Evolutionary conservation across 2,888 invertebrate species (phyloP), one percentile per base, ranked within the genome.

Genomic region (Agrochola circellaris): DNA sequence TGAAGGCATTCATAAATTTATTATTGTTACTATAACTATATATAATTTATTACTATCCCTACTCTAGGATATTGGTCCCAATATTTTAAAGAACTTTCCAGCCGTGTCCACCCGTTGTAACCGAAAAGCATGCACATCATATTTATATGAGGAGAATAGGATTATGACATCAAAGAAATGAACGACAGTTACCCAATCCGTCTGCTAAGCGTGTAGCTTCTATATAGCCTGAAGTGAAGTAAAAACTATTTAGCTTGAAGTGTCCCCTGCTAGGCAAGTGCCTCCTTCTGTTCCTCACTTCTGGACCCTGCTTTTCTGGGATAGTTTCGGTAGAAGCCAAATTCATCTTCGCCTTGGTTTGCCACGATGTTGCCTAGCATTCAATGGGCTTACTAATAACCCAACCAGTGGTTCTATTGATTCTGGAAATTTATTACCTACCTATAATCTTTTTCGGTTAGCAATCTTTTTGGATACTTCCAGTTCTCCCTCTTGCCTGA

Each of bases 1-100:
- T 9, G n/a, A 4, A 38, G n/a, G 61, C n/a, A 75, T 62, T 81
- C 30, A 58, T 20, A 62, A 61, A 65, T 20, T 54, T 7, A n/a
- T 26, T 17, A 38, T 23, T 45, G 7, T 17, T 56, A 56, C n/a
- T 65, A 48, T n/a, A n/a, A n/a, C n/a, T n/a, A n/a, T n/a, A n/a
- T n/a, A n/a, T n/a, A n/a, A n/a, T n/a, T n/a, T n/a, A n/a, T n/a
- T n/a, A 48, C 62, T 30, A 13, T 26, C 38, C 1, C 20, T 23
- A 23, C 4, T 26, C 17, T 3, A 30, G 17, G 3, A 17, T n/a
- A 51, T 51, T 51, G 13, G 62, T 75, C 30, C 11, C 54, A 23
- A 51, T 15, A 42, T 30, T 15, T 11, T 11, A 62, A 30, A 23
- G 15, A 23, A 61, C 42, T 70, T 23, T 38, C 26, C 26, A 20